phyloP scores from a whole-genome alignment of 37 sponge, comb jelly and placozoan species.

The Hormiphora californensis region DNA sequence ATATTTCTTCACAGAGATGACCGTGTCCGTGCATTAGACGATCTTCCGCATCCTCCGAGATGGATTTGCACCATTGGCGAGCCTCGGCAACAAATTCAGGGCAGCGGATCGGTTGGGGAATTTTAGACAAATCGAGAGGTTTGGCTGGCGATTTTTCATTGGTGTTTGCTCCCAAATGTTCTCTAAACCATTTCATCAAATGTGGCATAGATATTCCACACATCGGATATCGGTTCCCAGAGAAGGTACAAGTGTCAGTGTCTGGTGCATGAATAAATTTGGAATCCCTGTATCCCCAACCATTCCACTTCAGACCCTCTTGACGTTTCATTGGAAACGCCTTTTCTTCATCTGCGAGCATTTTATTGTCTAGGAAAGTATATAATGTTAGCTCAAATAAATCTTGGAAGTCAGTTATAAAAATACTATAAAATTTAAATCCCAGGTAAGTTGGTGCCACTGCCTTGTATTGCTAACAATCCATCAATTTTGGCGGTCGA shows the following conservation, averaged over 20 bases:
- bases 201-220: conserved; percentile 63
- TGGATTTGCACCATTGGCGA: conserved; percentile 57
- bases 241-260: neutral
- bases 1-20: conserved; percentile 70
- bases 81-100: conserved; percentile 64
- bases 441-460: too few relatives aligned
- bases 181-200: conserved; percentile 26
- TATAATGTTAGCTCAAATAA: too few relatives aligned
- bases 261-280: conserved; percentile 53
- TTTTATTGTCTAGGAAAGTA: too few relatives aligned
- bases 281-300: conserved; percentile 94
- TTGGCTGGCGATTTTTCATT: conserved; percentile 26
- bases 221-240: conserved; percentile 62
- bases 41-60: conserved; percentile 68
- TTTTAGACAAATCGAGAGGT: conserved; percentile 57
- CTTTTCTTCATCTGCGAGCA: neutral
- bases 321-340: conserved; percentile 46
- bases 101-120: conserved; percentile 62
- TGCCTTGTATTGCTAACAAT: too few relatives aligned
- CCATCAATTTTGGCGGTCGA: too few relatives aligned
- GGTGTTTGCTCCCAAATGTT: conserved; percentile 3
- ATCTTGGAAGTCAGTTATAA: too few relatives aligned
- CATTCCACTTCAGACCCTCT: conserved; percentile 90
- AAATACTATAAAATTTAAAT: too few relatives aligned
- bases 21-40: conserved; percentile 78